Evolutionary conservation across 2,888 invertebrate species (phyloP).

Genomic region (Hypolimnas misippus): DNA sequence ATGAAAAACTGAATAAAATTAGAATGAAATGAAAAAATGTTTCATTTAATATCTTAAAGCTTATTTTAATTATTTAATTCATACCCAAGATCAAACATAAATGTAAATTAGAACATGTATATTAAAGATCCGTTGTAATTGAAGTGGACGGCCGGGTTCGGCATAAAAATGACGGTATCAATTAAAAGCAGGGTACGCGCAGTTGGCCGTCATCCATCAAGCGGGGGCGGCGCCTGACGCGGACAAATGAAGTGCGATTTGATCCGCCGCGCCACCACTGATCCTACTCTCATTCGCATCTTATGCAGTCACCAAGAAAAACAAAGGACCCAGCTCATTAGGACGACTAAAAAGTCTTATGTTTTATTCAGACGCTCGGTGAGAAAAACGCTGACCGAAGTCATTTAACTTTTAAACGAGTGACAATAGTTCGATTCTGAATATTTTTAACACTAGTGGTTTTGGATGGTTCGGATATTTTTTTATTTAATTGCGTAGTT

Average conservation of each 20-base stretch:
- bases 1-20: no score
- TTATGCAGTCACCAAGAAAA: constrained; percentile 77
- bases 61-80: neutral
- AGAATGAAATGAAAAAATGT: no score
- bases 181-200: constrained; percentile 71
- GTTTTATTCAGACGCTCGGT: constrained; percentile 75
- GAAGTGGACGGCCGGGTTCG: constrained; percentile 45
- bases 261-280: constrained; percentile 67
- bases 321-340: constrained; percentile 75
- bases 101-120: constrained; percentile 5
- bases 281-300: constrained; percentile 76
- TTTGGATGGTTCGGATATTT: constrained; percentile 11
- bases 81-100: no score
- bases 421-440: constrained; percentile 71
- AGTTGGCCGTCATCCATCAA: constrained; percentile 72
- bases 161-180: constrained; percentile 77
- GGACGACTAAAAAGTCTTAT: constrained; percentile 72
- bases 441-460: constrained; percentile 56
- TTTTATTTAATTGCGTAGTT: neutral
- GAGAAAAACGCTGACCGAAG: constrained; percentile 69
- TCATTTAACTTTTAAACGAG: constrained; percentile 80
- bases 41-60: neutral
- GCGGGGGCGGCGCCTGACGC: constrained; percentile 64
- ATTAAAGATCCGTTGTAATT: constrained; percentile 34
- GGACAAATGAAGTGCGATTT: constrained; percentile 83